Percentiles rank a stretch among this genome's conserved stretches.
Evolutionary conservation across 2,113 vertebrate genomes (phyloP).

Genomic region (Trogon surrucura): DNA sequence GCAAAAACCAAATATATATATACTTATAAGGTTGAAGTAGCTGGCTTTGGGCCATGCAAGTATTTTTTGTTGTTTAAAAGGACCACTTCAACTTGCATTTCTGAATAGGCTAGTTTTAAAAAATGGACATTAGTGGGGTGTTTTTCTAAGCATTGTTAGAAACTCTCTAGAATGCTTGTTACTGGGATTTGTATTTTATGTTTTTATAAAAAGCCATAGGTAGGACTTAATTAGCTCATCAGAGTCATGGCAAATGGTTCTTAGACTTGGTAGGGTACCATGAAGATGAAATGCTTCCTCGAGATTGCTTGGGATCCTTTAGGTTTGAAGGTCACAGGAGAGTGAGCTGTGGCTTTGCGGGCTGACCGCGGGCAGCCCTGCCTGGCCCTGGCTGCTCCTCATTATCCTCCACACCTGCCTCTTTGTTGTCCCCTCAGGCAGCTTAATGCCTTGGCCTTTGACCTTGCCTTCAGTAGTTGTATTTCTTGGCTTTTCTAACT

Average conservation of each 20-base stretch:
- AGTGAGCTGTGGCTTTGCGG: not conserved
- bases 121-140: not conserved
- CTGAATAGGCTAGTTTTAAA: not conserved
- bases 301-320: not conserved
- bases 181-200: not conserved
- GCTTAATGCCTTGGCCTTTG: not conserved
- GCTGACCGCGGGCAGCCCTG: not conserved
- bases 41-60: not conserved
- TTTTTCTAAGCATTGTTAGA: not conserved
- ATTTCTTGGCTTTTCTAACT: not conserved
- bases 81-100: not conserved
- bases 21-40: not conserved
- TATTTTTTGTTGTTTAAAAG: not conserved
- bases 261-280: not conserved
- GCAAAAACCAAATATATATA: not conserved
- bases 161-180: not conserved
- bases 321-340: not conserved
- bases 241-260: not conserved
- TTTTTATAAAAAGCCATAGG: not conserved
- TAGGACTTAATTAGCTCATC: not conserved
- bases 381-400: accelerated
- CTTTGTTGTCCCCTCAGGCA: not conserved
- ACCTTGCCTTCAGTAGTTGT: not conserved
- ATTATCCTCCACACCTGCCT: not conserved
- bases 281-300: not conserved